Conservation (phyloP, 2,113 vertebrate species). For the Riparia riparia region DNA sequence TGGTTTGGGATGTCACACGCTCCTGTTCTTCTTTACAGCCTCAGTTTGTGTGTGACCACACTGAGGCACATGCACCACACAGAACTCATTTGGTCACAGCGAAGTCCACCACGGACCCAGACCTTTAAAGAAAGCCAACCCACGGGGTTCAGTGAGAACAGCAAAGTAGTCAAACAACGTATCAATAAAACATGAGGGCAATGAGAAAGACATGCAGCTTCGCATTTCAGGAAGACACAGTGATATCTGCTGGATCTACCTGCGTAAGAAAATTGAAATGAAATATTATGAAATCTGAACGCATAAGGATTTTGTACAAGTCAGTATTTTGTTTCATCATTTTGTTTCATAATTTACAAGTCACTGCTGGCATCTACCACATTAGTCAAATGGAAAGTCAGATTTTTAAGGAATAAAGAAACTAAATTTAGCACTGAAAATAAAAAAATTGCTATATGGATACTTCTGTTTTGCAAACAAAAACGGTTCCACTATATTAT, state of each 20-base stretch:
- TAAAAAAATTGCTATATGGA: neutral
- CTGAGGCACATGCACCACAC: neutral
- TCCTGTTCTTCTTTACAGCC: rapidly evolving
- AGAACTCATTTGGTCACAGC: neutral
- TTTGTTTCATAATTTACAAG: neutral
- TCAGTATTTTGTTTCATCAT: neutral
- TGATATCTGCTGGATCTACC: neutral
- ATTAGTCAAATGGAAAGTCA: neutral
- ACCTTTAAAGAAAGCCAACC: neutral
- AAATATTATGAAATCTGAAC: neutral
- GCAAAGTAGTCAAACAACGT: rapidly evolving
- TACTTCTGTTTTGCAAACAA: neutral
- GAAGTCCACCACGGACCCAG: rapidly evolving
- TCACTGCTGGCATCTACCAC: neutral
- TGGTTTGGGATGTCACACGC: rapidly evolving
- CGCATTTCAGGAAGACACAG: neutral
- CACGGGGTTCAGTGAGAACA: neutral
- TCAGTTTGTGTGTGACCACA: neutral
- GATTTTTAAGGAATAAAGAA: neutral
- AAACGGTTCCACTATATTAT: neutral
- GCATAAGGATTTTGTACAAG: neutral
- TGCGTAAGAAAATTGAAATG: neutral
- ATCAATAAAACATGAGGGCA: neutral
- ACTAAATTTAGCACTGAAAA: neutral
- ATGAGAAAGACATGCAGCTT: neutral